Percentiles rank a stretch among this genome's conserved stretches.
phyloP scores from a whole-genome alignment of 1,140 invertebrate species.

The Uloborus diversus region DNA sequence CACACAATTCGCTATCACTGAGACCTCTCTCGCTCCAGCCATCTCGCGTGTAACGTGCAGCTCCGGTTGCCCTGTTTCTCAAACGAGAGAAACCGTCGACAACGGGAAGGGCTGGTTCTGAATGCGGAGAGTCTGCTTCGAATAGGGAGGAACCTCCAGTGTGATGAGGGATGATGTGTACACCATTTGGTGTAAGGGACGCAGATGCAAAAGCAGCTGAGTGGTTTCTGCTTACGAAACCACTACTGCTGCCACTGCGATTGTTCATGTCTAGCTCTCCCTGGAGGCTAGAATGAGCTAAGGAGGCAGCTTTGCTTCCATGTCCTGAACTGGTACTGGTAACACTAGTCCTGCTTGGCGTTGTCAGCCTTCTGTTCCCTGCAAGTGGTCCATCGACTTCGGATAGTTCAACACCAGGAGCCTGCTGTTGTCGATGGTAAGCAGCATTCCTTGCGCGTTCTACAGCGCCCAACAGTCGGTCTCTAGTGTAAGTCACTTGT shows the following conservation, averaged over 20 bases:
- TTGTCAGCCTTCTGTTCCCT: neutral
- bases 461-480: slow-evolving; percentile 66
- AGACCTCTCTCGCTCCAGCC: slow-evolving; percentile 61
- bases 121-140: slow-evolving; percentile 49
- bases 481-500: slow-evolving; percentile 65
- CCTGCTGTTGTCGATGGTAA: slow-evolving; percentile 58
- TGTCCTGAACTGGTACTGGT: slow-evolving; percentile 59
- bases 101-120: slow-evolving; percentile 35
- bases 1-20: slow-evolving; percentile 65
- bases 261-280: slow-evolving; percentile 58
- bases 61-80: slow-evolving; percentile 7
- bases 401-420: slow-evolving; percentile 30
- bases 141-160: slow-evolving; percentile 26
- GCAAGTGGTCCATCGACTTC: slow-evolving; percentile 22
- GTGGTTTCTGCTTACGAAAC: slow-evolving; percentile 58
- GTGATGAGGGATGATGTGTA: slow-evolving; percentile 26
- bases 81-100: slow-evolving; percentile 4
- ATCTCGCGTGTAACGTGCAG: slow-evolving; percentile 13
- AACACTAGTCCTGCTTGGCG: slow-evolving; percentile 57
- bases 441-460: slow-evolving; percentile 64
- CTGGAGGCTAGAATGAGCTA: slow-evolving; percentile 58
- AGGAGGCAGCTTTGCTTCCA: slow-evolving; percentile 55
- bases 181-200: slow-evolving; percentile 62
- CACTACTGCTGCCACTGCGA: slow-evolving; percentile 59
- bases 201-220: slow-evolving; percentile 56